A percentile compares a stretch with the other conserved stretches of the same genome.
phyloP scores from a whole-genome alignment of 2,888 invertebrate species.

The Meteorus cinctellus region DNA sequence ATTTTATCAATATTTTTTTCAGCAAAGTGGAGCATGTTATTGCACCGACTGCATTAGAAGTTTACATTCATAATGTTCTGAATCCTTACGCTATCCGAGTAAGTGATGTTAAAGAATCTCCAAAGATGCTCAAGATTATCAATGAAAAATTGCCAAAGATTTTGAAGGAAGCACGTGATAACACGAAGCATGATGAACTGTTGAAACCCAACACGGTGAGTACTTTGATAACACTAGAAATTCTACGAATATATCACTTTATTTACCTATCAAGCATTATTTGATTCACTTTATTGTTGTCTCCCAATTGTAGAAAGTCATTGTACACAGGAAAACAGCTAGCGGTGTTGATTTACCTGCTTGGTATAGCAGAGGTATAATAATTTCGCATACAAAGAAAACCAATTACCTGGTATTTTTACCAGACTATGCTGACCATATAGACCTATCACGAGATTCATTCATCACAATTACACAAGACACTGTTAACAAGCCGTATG shows the following conservation, averaged over 20 bases:
- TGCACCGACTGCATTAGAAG: slow-evolving; percentile 52
- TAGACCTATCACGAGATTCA: slow-evolving; percentile 41
- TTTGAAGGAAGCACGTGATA: neutral
- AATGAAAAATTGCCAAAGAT: slow-evolving; percentile 43
- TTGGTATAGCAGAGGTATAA: slow-evolving; percentile 52
- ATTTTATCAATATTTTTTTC: neutral
- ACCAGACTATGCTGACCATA: slow-evolving; percentile 50
- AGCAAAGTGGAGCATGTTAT: slow-evolving; percentile 34
- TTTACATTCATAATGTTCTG: slow-evolving; percentile 60
- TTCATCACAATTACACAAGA: slow-evolving; percentile 44
- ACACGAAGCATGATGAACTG: slow-evolving; percentile 7
- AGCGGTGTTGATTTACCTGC: slow-evolving; percentile 45
- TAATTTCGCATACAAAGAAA: slow-evolving; percentile 22
- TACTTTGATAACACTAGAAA: neutral
- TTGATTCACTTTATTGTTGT: neutral
- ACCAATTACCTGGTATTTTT: slow-evolving; percentile 48
- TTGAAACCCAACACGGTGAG: slow-evolving; percentile 55
- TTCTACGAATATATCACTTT: too few relatives aligned
- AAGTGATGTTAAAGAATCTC: slow-evolving; percentile 47
- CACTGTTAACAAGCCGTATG: slow-evolving; percentile 37
- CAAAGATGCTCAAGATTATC: slow-evolving; percentile 46
- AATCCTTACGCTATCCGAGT: slow-evolving; percentile 62
- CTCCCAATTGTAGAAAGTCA: slow-evolving; percentile 47
- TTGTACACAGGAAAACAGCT: slow-evolving; percentile 46
- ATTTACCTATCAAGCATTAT: neutral